Percentiles rank a stretch among this genome's conserved stretches.
phyloP scores from a whole-genome alignment of 2,888 invertebrate genomes.

The Leptopilina myrica region DNA sequence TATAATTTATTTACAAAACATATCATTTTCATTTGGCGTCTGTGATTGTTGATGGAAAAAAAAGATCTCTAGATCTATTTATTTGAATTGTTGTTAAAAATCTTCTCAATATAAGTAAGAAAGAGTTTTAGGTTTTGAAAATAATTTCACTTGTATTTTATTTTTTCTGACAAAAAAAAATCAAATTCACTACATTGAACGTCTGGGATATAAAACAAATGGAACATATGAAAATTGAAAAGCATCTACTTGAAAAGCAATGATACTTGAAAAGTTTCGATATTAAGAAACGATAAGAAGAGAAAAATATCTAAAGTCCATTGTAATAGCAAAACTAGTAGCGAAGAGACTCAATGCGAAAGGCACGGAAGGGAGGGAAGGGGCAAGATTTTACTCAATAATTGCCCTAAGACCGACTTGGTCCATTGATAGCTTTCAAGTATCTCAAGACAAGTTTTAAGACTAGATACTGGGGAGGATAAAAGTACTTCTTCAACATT shows the following conservation, averaged over 20 bases:
- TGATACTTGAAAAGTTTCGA: conserved; percentile 15
- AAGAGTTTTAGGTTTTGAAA: no score
- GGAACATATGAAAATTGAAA: conserved; percentile 10
- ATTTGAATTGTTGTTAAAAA: no score
- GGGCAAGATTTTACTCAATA: conserved; percentile 24
- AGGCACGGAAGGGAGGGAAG: no score
- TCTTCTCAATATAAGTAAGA: no score
- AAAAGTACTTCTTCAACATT: conserved; percentile 54
- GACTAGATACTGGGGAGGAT: conserved; percentile 51
- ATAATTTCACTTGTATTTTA: no score
- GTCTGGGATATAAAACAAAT: background rate
- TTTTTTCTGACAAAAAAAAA: no score
- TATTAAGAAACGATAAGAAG: background rate
- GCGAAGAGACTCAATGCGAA: background rate
- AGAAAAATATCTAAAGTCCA: background rate
- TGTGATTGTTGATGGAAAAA: no score
- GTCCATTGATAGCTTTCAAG: conserved; percentile 43
- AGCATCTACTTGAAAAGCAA: conserved; percentile 2
- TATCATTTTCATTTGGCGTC: no score
- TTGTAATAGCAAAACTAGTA: background rate
- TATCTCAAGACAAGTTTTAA: conserved; percentile 58
- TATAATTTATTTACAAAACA: background rate
- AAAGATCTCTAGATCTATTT: no score
- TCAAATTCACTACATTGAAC: background rate
- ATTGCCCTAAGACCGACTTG: conserved; percentile 37